phyloP scores from a whole-genome alignment of 2,797 vertebrate species.

The Hypotaenidia okinawae region DNA sequence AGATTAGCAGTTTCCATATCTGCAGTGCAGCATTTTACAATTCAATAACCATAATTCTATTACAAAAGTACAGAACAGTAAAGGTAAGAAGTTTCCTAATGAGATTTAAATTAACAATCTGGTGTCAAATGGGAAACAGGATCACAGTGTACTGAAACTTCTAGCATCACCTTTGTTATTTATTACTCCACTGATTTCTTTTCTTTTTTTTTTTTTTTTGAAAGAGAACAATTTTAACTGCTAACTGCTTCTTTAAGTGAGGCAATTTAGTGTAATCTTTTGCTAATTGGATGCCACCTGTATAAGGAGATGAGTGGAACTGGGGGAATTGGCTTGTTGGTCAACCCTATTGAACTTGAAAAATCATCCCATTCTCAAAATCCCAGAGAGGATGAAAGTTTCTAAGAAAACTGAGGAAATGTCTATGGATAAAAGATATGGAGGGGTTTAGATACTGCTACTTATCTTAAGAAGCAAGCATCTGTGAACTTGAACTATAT shows the following conservation, averaged over 20 bases:
- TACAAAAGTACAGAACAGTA: not conserved
- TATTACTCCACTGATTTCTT: not conserved
- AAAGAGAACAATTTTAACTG: not conserved
- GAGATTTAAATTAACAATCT: not conserved
- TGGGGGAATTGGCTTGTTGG: not conserved
- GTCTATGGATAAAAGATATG: not conserved
- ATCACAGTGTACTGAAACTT: not conserved
- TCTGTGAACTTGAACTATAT: not conserved
- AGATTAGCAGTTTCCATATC: not conserved
- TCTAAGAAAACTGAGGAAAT: not conserved
- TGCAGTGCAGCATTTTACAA: not conserved
- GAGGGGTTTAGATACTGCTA: not conserved
- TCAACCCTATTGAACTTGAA: not conserved
- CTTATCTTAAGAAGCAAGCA: not conserved
- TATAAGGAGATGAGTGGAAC: not conserved
- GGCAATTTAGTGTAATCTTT: not conserved
- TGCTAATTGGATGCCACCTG: not conserved
- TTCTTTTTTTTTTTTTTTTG: accelerated
- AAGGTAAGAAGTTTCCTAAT: not conserved
- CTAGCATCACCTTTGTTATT: not conserved
- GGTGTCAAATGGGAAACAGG: not conserved
- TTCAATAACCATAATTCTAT: not conserved
- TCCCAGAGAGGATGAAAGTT: accelerated
- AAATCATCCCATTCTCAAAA: not conserved
- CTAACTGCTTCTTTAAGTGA: not conserved